Conservation (phyloP, 1,140 invertebrate species). For the Neodiprion pinetum region DNA sequence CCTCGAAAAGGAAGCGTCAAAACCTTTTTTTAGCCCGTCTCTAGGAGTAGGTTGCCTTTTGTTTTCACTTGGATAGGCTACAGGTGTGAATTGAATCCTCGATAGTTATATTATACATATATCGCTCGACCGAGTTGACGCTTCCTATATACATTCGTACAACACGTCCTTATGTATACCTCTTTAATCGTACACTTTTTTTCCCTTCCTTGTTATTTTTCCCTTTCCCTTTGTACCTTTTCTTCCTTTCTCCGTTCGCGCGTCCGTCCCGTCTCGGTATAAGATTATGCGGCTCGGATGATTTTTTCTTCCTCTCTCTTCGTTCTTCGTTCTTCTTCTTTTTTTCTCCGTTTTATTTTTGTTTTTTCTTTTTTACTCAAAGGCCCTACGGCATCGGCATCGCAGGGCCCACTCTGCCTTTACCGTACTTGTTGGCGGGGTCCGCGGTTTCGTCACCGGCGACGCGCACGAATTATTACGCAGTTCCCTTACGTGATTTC, state of each 20-base stretch:
- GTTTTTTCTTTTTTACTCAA: not conserved
- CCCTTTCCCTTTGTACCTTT: not conserved
- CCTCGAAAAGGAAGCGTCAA: not conserved
- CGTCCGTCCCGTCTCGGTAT: too few species aligned
- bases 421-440: too few species aligned
- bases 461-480: too few species aligned
- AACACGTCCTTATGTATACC: not conserved
- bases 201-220: not conserved
- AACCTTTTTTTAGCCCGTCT: not conserved
- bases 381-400: too few species aligned
- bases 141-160: too few species aligned
- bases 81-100: constrained; percentile 2
- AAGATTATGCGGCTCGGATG: too few species aligned
- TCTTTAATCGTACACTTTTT: not conserved
- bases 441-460: too few species aligned
- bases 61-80: not conserved
- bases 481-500: too few species aligned
- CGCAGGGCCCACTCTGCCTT: too few species aligned
- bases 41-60: not conserved
- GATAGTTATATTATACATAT: not conserved
- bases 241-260: not conserved
- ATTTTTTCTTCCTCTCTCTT: too few species aligned
- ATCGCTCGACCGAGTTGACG: not conserved
- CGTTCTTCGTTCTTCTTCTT: not conserved
- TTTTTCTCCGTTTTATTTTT: not conserved